phyloP scores from a whole-genome alignment of 2,113 vertebrate species.

The Brachirus orientalis region DNA sequence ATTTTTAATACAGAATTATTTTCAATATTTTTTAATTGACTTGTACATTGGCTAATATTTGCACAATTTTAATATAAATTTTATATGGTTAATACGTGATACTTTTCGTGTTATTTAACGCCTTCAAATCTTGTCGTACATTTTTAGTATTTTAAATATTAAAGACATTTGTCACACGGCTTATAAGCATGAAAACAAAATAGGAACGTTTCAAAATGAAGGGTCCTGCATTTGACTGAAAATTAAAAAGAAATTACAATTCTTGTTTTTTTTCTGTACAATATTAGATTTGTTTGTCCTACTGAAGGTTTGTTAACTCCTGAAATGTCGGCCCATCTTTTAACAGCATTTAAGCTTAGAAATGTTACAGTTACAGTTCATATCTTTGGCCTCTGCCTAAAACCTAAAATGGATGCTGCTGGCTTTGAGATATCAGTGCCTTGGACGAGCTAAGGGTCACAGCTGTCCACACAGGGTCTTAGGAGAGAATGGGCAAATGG shows the following conservation, averaged over 20 bases:
- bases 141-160: slow-evolving; percentile 3
- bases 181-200: slow-evolving; percentile 15
- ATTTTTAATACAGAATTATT: too few species aligned
- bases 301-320: slow-evolving; percentile 9
- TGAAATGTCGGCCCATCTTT: slow-evolving; percentile 1
- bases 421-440: slow-evolving; percentile 60
- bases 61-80: background rate
- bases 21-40: too few species aligned
- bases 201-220: background rate
- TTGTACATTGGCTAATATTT: background rate
- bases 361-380: slow-evolving; percentile 24
- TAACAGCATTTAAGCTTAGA: background rate
- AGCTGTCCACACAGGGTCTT: slow-evolving; percentile 74
- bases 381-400: slow-evolving; percentile 46
- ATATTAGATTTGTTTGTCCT: background rate
- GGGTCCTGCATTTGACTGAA: background rate
- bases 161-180: background rate
- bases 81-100: background rate
- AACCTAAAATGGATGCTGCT: slow-evolving; percentile 82
- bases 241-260: slow-evolving; percentile 20
- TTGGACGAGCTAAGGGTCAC: slow-evolving; percentile 66
- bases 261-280: background rate
- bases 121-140: background rate
- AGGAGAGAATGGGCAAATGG: slow-evolving; percentile 58
- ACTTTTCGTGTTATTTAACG: slow-evolving; percentile 2